Percentiles rank a stretch among this genome's conserved stretches.
These are phyloP conservation scores for Apogon talboti DNA, from an alignment of 2,797 vertebrate species.

Conservation along the genomic window DNA sequence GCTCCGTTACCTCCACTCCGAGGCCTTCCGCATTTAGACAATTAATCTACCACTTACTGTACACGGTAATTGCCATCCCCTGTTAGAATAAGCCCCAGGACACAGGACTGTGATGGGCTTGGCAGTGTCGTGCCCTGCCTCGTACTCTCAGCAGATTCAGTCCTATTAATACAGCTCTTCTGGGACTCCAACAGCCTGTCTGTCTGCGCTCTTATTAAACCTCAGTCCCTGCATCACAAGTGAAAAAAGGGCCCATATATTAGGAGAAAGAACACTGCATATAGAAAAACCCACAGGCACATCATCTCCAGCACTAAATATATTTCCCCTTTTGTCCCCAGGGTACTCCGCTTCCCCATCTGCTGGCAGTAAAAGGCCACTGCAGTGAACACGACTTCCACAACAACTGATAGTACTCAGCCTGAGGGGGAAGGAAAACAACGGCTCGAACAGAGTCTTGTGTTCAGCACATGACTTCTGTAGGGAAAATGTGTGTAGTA, in stretches of 20 bases:
- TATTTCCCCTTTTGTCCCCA: conserved; percentile 18
- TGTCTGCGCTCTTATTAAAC: conserved; percentile 47
- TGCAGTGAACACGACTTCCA: conserved; percentile 27
- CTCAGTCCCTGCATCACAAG: conserved; percentile 27
- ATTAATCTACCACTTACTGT: conserved; percentile 76
- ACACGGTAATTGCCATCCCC: conserved; percentile 70
- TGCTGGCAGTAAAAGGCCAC: conserved; percentile 52
- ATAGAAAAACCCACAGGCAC: conserved; percentile 40
- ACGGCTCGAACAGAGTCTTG: conserved; percentile 53
- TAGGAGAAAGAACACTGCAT: conserved; percentile 25
- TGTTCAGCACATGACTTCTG: conserved; percentile 65
- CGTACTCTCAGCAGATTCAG: conserved; percentile 69
- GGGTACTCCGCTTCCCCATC: conserved; percentile 51
- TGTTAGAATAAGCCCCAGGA: conserved; percentile 65
- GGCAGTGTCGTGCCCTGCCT: conserved; percentile 54
- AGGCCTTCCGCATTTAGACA: conserved; percentile 63
- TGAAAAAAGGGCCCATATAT: conserved; percentile 29
- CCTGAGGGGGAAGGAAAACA: conserved; percentile 37
- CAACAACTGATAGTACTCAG: conserved; percentile 50
- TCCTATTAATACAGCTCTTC: conserved; percentile 64
- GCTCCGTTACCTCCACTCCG: conserved; percentile 43
- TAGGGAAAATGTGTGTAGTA: conserved; percentile 32
- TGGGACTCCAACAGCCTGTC: conserved; percentile 52
- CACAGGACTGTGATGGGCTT: conserved; percentile 61
- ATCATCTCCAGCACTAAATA: conserved; percentile 29